Evolutionary conservation across 2,113 vertebrate genomes (phyloP).

Genomic region (Thalassoma bifasciatum): DNA sequence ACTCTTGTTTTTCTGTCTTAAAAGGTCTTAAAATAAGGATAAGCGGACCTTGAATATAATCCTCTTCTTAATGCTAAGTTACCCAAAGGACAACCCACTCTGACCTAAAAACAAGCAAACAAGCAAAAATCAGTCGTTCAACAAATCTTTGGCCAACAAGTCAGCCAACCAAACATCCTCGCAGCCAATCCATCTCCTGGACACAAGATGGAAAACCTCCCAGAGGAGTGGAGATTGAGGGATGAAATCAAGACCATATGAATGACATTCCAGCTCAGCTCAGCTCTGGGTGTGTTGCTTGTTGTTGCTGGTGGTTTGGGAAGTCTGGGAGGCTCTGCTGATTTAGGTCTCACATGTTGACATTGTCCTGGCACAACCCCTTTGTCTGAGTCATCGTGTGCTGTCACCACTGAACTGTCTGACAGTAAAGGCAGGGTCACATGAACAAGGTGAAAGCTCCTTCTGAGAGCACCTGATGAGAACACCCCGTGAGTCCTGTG

Average conservation of each 20-base stretch:
- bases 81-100: background rate
- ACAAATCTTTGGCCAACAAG: slow-evolving; percentile 7
- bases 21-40: background rate
- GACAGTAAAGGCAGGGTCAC: background rate
- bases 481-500: background rate
- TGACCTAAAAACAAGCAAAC: background rate
- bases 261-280: slow-evolving; percentile 73
- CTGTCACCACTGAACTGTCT: slow-evolving; percentile 26
- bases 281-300: slow-evolving; percentile 75
- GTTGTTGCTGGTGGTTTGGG: slow-evolving; percentile 78
- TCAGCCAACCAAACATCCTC: slow-evolving; percentile 12
- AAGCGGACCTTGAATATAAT: background rate
- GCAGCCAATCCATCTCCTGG: slow-evolving; percentile 15
- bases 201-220: slow-evolving; percentile 37
- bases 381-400: slow-evolving; percentile 61
- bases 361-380: slow-evolving; percentile 63
- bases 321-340: slow-evolving; percentile 74
- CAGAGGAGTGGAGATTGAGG: slow-evolving; percentile 32
- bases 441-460: background rate
- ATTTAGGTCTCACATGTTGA: slow-evolving; percentile 72
- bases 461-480: background rate
- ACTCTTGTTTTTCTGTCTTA: background rate
- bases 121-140: background rate
- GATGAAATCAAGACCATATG: slow-evolving; percentile 78
- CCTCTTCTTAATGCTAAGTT: background rate